Percentiles rank a stretch among this genome's conserved stretches.
Conservation (phyloP, 2,797 vertebrate genomes). For the Eulemur rubriventer region DNA sequence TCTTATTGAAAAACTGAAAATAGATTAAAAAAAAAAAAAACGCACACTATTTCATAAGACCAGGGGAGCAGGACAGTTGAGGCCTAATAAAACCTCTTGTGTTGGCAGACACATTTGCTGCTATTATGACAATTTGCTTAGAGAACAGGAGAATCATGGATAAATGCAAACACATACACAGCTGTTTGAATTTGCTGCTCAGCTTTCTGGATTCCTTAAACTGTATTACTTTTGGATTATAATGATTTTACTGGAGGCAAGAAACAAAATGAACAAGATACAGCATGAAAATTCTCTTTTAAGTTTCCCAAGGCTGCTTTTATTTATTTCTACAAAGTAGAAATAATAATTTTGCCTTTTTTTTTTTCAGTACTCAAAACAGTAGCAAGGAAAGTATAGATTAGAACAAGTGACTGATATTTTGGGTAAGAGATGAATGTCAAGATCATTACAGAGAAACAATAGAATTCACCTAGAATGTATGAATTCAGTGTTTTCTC, state of each 20-base stretch:
- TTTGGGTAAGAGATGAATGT: constrained; percentile 4
- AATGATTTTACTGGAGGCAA: neutral
- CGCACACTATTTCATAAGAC: neutral
- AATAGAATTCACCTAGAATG: neutral
- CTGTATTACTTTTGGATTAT: neutral
- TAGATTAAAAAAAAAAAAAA: neutral
- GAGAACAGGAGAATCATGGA: neutral
- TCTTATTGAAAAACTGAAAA: constrained; percentile 46
- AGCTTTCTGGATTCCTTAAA: constrained; percentile 38
- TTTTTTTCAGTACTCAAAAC: neutral
- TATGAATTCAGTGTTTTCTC: neutral
- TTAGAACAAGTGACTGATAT: neutral
- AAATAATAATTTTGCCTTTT: neutral
- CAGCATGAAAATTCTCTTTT: neutral
- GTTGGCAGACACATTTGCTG: constrained; percentile 8
- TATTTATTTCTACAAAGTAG: constrained; percentile 44
- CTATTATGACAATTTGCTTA: constrained; percentile 35
- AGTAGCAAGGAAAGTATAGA: neutral
- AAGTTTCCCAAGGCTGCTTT: constrained; percentile 13
- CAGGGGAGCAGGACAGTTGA: neutral
- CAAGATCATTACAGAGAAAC: neutral
- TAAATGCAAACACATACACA: neutral
- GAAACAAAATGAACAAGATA: constrained; percentile 11
- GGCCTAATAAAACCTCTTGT: neutral
- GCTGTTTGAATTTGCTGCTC: neutral